Percentiles rank a stretch among this genome's conserved stretches.
phyloP scores from a whole-genome alignment of 2,113 vertebrate genomes.

The Lasiurus cinereus region DNA sequence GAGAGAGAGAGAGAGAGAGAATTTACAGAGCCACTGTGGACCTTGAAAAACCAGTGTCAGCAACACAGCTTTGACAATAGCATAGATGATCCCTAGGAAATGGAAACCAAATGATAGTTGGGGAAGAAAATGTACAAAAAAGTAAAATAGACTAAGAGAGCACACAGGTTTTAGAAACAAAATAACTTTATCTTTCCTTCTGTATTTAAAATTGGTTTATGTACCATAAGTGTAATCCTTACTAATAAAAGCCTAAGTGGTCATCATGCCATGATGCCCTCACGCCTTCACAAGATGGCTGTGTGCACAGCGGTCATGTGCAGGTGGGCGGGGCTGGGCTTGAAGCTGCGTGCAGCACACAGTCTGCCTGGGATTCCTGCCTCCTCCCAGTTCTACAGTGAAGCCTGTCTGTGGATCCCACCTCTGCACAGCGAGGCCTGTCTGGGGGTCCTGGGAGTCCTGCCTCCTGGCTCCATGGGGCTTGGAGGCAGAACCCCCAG shows the following conservation, averaged over 20 bases:
- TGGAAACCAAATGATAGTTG: not conserved
- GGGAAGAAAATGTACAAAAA: not conserved
- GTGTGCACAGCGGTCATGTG: rapidly evolving
- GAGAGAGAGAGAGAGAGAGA: not conserved
- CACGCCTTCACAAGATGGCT: no score
- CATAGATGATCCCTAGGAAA: not conserved
- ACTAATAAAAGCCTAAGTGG: no score
- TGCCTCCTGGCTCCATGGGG: no score
- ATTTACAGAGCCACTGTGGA: not conserved
- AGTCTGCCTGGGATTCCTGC: no score
- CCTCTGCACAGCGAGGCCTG: no score
- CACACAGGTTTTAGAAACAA: not conserved
- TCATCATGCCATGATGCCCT: no score
- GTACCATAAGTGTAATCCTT: not conserved
- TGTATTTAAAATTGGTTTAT: slow-evolving; percentile 36
- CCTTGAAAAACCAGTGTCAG: not conserved
- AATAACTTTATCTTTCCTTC: not conserved
- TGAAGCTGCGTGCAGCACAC: no score
- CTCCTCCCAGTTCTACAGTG: no score
- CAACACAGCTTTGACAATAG: not conserved
- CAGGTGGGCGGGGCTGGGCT: no score
- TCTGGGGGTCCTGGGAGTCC: no score
- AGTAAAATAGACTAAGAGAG: not conserved
- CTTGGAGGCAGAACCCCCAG: no score
- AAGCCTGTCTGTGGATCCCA: no score